Base-by-base conservation (phyloP, 2,797 vertebrate genomes). In the Pelochelys cantorii region DNA sequence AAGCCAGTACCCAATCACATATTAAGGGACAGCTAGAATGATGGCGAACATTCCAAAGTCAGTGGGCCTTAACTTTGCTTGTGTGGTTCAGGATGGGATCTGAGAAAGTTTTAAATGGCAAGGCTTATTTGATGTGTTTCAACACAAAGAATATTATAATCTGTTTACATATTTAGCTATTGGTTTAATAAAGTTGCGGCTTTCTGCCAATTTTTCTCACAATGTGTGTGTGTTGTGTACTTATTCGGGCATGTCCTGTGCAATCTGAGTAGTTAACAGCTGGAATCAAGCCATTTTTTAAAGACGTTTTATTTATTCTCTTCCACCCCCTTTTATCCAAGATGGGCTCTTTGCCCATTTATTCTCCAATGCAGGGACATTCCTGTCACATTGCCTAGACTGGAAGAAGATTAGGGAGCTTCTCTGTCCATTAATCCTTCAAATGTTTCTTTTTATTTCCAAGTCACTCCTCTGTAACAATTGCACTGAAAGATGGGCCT, bases 371-470 rank as follows among this genome's bases (percentile, higher is more conserved):
- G 56, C 75, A 93, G 77, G 42, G 75, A 93, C 7, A 79, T 93
- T 94, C 62, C 57, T 89, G 23, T 89, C 84, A 89, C 55, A 23
- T 42, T 92, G 60, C 52, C 74, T 91, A 27, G 68, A 89, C 37
- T 92, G 54, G 81, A 95, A 92, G 54, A 86, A 87, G 52, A 71
- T 91, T 60, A 95, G 85, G 54, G 84, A 42, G 29, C 93, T 95
- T 94, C 62, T 91, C 82, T 92, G 78, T 92, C 52, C 65, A 93
- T 94, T 96, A 95, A 96, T 90, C 55, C 27, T 95, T 94, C 71
- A 94, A 85, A 93, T 11, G 60, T 94, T 95, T 94, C 34, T 68
- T 91, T 56, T 55, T 90, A 85, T 84, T 90, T 94, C 84, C 80
- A 56, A 89, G 53, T 85, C 83, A 68, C 71, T 59, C 54, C 83